These are phyloP conservation scores for Coluber constrictor DNA, from an alignment of 2,797 vertebrate genomes.

Conservation along the genomic window DNA sequence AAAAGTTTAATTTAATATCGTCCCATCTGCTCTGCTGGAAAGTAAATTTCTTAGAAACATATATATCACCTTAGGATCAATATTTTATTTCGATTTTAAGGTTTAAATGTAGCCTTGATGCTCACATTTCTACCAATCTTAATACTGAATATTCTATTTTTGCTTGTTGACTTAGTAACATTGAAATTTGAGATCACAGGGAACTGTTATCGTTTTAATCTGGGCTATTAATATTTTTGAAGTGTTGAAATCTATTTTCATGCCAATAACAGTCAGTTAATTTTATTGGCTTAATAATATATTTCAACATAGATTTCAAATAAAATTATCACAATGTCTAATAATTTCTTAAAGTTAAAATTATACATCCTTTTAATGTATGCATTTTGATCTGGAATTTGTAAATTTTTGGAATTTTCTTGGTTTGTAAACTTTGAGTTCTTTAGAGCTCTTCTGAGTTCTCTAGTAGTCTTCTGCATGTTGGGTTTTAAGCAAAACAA, in stretches of 20 bases:
- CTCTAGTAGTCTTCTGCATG: background rate
- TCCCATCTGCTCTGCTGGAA: background rate
- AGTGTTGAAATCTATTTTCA: background rate
- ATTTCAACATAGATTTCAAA: background rate
- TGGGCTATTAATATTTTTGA: constrained; percentile 4
- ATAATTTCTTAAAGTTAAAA: background rate
- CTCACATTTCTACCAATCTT: background rate
- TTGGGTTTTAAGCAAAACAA: background rate
- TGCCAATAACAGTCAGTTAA: background rate
- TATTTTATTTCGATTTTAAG: background rate
- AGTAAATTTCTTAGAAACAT: background rate
- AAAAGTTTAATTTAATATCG: background rate
- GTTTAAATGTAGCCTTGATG: background rate
- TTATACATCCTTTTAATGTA: background rate
- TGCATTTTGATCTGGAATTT: background rate
- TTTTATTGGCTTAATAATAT: background rate
- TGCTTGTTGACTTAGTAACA: background rate
- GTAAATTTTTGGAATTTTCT: background rate
- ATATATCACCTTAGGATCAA: background rate
- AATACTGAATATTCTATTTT: background rate
- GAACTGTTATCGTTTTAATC: background rate
- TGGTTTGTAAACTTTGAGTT: background rate
- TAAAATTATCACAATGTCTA: background rate
- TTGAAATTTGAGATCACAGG: constrained; percentile 1
- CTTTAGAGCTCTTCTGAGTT: background rate